Conservation (phyloP, 2,797 vertebrate species). For the Phylloscopus collybita region DNA sequence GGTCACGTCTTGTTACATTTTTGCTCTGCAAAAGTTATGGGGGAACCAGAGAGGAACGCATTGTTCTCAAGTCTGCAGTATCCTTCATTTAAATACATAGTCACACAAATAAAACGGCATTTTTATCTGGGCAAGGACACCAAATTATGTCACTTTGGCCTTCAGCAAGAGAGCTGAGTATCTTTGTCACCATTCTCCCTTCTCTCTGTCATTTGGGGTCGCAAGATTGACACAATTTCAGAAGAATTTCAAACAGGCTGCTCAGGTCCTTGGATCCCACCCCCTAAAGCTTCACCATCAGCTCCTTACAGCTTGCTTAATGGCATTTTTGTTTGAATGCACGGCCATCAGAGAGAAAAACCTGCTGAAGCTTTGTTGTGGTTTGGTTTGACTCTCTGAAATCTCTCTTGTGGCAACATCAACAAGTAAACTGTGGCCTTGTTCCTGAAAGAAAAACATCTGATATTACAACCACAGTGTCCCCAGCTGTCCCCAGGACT, state of each 20-base stretch:
- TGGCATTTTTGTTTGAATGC: background rate
- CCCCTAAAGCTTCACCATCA: background rate
- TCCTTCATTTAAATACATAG: background rate
- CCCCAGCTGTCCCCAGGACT: background rate
- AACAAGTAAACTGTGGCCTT: constrained; percentile 28
- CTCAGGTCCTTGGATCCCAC: background rate
- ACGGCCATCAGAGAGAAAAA: background rate
- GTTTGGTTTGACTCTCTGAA: background rate
- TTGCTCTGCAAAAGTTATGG: background rate
- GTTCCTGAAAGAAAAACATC: constrained; percentile 9
- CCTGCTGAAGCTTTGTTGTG: background rate
- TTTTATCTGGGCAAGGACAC: constrained; percentile 16
- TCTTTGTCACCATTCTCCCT: background rate
- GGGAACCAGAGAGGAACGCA: background rate
- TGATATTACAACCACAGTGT: background rate
- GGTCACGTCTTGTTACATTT: background rate
- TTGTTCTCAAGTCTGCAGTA: background rate
- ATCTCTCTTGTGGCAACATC: background rate
- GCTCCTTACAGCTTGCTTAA: background rate
- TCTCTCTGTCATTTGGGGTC: background rate
- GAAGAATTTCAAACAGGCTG: background rate
- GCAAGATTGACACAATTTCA: background rate
- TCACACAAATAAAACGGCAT: background rate
- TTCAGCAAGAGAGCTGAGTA: background rate
- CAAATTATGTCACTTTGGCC: background rate